A percentile compares a stretch with the other conserved stretches of the same genome.
These are phyloP conservation scores for Drosophila differens DNA, from an alignment of 2,888 invertebrate species.

Conservation along the genomic window DNA sequence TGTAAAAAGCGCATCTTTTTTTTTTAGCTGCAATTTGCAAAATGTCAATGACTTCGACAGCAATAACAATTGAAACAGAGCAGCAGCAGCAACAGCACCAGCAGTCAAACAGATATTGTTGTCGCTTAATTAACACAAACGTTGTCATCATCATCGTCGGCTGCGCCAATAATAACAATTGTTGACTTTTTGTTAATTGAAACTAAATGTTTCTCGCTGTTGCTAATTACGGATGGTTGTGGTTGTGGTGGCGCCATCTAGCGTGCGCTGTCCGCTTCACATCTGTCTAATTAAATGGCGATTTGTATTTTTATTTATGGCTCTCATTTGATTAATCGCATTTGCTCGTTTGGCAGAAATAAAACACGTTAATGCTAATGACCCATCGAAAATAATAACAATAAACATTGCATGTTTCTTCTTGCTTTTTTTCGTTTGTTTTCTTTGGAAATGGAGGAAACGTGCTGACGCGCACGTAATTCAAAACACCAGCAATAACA, in stretches of 20 bases:
- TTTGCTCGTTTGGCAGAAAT: constrained; percentile 30
- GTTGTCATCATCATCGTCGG: background rate
- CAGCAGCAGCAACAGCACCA: constrained; percentile 42
- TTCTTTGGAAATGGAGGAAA: constrained; percentile 34
- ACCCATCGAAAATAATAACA: constrained; percentile 45
- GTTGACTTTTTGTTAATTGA: constrained; percentile 69
- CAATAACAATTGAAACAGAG: constrained; percentile 64
- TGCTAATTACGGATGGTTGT: constrained; percentile 60
- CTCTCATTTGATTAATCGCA: constrained; percentile 70
- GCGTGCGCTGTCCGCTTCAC: constrained; percentile 31
- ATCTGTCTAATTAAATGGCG: constrained; percentile 59
- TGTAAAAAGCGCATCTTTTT: constrained; percentile 44
- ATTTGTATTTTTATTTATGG: constrained; percentile 69
- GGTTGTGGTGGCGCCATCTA: constrained; percentile 69
- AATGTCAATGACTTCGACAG: constrained; percentile 71
- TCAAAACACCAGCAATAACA: constrained; percentile 14
- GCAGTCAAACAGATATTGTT: constrained; percentile 27
- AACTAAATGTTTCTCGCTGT: constrained; percentile 62
- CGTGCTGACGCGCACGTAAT: constrained; percentile 68
- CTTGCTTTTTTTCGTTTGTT: background rate
- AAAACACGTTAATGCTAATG: constrained; percentile 35
- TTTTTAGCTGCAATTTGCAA: constrained; percentile 51
- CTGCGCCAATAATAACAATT: constrained; percentile 46
- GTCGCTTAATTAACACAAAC: constrained; percentile 60
- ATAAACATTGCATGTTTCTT: constrained; percentile 61